Percentiles rank a stretch among this genome's conserved stretches.
These are phyloP conservation scores for Peromyscus melanophrys DNA, from an alignment of 2,797 vertebrate genomes.

Conservation along the genomic window DNA sequence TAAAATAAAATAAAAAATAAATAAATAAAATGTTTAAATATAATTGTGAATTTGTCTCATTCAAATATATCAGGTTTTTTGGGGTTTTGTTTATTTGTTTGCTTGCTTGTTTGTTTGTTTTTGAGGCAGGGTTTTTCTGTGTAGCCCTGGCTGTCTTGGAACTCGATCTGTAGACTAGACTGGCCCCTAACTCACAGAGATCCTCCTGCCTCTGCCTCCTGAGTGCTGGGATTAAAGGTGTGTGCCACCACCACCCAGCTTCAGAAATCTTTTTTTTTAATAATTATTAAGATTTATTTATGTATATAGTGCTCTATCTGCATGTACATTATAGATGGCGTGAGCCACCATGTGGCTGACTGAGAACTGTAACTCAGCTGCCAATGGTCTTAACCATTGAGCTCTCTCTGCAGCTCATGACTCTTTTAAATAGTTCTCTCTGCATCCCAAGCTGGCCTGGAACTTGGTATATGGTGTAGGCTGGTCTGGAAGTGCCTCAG, in stretches of 20 bases:
- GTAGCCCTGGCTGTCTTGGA: neutral
- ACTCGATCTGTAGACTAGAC: neutral
- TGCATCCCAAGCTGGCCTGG: neutral
- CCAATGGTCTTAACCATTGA: too few species aligned
- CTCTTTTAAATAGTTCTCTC: neutral
- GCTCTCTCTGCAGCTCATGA: neutral
- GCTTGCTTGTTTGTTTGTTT: neutral
- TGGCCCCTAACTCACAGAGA: neutral
- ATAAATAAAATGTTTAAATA: neutral
- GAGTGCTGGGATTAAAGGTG: neutral
- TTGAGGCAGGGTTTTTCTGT: neutral
- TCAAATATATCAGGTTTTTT: neutral
- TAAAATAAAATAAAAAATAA: too few species aligned
- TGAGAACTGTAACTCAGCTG: too few species aligned
- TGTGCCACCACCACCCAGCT: neutral
- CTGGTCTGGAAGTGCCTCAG: neutral
- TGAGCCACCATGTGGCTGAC: too few species aligned
- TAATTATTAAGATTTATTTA: too few species aligned
- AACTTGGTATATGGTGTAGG: neutral
- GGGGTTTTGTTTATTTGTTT: neutral
- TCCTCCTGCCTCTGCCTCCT: neutral
- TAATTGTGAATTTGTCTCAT: neutral
- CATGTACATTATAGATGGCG: too few species aligned
- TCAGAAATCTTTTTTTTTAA: too few species aligned
- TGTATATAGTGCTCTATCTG: too few species aligned